A percentile compares a stretch with the other conserved stretches of the same genome.
Evolutionary conservation across 2,888 invertebrate species (phyloP).

Genomic region (Caenorhabditis zanzibari): DNA sequence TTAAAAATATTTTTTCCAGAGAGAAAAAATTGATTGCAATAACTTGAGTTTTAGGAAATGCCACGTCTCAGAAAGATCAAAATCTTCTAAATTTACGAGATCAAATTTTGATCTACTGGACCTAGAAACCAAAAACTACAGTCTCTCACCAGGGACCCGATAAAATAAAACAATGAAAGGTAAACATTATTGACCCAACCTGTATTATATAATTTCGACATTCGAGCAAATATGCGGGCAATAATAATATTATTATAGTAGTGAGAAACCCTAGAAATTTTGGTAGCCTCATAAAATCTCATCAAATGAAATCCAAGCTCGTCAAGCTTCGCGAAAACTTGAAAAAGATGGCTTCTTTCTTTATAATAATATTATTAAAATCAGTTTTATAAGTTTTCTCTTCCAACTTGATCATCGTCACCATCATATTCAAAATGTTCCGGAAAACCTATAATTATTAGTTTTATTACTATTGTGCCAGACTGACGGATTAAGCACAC

Average conservation of each 20-base stretch:
- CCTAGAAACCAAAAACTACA: no score
- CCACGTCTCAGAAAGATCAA: no score
- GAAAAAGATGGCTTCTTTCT: constrained; percentile 12
- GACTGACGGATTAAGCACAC: constrained; percentile 27
- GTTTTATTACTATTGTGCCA: constrained; percentile 28
- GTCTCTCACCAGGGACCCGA: neutral
- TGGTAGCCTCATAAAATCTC: constrained; percentile 17
- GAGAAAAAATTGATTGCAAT: neutral
- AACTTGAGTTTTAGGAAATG: no score
- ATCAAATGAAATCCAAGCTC: constrained; percentile 45
- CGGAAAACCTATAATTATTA: constrained; percentile 48
- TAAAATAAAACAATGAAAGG: constrained; percentile 10
- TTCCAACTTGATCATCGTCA: constrained; percentile 25
- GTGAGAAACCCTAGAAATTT: constrained; percentile 5
- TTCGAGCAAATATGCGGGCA: constrained; percentile 2
- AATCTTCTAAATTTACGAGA: no score
- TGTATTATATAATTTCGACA: constrained; percentile 15
- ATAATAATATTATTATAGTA: neutral
- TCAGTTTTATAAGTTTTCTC: constrained; percentile 40
- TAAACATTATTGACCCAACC: constrained; percentile 4
- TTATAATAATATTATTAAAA: constrained; percentile 55
- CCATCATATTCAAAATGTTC: constrained; percentile 38
- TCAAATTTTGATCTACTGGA: no score
- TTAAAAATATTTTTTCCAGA: neutral
- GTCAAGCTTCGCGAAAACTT: constrained; percentile 22